A percentile compares a stretch with the other conserved stretches of the same genome.
Conservation (phyloP, 2,797 vertebrate genomes). For the Varecia variegata region DNA sequence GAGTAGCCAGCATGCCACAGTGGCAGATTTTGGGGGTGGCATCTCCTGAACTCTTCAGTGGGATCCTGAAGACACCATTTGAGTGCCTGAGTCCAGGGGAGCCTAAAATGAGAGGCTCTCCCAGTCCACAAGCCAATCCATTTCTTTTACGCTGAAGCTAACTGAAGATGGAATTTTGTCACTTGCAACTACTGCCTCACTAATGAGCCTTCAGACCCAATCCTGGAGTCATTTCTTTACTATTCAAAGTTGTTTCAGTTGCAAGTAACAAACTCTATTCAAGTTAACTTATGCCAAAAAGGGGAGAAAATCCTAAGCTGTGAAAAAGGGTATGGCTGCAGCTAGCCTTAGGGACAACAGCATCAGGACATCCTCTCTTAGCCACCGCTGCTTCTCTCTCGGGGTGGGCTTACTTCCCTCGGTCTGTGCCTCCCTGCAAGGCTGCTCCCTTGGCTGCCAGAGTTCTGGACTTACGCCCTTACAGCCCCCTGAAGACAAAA, state of each 20-base stretch:
- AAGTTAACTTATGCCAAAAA: neutral
- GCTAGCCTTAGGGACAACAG: neutral
- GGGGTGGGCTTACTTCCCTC: neutral
- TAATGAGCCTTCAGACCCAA: neutral
- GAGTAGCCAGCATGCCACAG: neutral
- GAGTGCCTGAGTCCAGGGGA: neutral
- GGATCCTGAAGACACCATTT: neutral
- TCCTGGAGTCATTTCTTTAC: neutral
- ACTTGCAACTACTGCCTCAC: neutral
- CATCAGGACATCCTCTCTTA: neutral
- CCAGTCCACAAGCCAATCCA: neutral
- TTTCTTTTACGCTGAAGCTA: neutral
- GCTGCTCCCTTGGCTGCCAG: neutral
- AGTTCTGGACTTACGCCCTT: neutral
- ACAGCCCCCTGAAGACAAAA: neutral
- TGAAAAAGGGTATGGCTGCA: neutral
- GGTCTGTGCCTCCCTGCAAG: neutral
- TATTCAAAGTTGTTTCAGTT: neutral
- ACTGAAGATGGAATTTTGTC: neutral
- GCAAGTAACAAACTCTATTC: constrained; percentile 8
- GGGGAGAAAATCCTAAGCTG: neutral
- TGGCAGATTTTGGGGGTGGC: neutral
- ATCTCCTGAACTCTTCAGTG: neutral
- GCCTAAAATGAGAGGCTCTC: neutral
- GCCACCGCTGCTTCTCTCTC: neutral